Evolutionary conservation across 2,888 invertebrate species (phyloP).

Genomic region (Drosophila pseudotakahashii): DNA sequence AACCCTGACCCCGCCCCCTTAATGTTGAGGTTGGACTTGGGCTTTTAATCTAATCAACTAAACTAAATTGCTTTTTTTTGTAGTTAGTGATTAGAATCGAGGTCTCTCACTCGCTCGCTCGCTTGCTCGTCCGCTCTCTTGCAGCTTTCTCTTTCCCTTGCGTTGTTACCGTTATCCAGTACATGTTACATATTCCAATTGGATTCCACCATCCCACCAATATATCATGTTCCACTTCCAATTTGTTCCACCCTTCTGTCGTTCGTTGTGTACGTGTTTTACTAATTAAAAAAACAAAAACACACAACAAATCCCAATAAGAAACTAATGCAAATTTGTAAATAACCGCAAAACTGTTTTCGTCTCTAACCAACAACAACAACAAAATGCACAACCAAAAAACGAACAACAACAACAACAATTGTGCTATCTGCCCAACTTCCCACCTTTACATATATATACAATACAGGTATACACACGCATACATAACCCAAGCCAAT

Average conservation of each 20-base stretch:
- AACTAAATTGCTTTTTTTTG: constrained; percentile 14
- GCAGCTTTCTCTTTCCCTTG: constrained; percentile 7
- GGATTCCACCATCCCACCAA: constrained; percentile 1
- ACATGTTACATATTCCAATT: constrained; percentile 13
- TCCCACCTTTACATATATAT: constrained; percentile 24
- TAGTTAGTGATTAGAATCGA: constrained; percentile 31
- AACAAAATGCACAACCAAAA: constrained; percentile 45
- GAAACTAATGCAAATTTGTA: constrained; percentile 37
- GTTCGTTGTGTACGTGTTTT: constrained; percentile 32
- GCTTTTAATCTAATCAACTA: constrained; percentile 38
- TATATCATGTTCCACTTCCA: constrained; percentile 9
- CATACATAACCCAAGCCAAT: constrained; percentile 84
- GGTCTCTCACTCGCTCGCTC: not conserved
- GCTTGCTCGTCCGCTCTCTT: not conserved
- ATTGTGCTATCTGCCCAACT: constrained; percentile 64
- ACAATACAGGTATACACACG: constrained; percentile 82
- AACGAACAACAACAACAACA: constrained; percentile 31
- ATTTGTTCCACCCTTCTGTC: constrained; percentile 8
- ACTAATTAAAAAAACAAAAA: constrained; percentile 22
- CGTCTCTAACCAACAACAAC: constrained; percentile 41
- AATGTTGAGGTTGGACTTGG: constrained; percentile 46
- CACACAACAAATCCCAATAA: not conserved
- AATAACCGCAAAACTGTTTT: constrained; percentile 41
- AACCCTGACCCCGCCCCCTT: not conserved
- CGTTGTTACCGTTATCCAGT: constrained; percentile 7